Conservation (phyloP, 2,797 vertebrate species). For the Esox masquinongy region DNA sequence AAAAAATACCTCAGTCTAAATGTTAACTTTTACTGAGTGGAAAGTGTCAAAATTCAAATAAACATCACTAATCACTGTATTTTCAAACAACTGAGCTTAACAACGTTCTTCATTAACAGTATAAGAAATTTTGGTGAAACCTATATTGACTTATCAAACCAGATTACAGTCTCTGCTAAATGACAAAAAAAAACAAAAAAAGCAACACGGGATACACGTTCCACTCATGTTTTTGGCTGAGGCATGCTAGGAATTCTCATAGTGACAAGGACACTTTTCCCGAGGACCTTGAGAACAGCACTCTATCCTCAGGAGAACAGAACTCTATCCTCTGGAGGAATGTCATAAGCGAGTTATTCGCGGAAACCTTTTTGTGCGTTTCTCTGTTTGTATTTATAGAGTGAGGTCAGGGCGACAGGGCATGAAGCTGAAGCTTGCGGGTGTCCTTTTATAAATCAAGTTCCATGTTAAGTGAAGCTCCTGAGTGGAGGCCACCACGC, state of each 20-base stretch:
- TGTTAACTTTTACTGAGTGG: too few relatives aligned
- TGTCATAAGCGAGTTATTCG: constrained; percentile 47
- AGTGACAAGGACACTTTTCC: constrained; percentile 20
- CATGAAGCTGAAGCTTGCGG: constrained; percentile 33
- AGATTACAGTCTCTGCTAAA: too few relatives aligned
- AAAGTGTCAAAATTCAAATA: too few relatives aligned
- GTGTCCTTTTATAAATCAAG: constrained; percentile 51
- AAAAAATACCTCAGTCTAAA: too few relatives aligned
- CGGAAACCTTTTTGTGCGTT: constrained; percentile 56
- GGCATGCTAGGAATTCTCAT: not conserved
- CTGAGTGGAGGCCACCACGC: not conserved
- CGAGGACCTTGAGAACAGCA: constrained; percentile 25
- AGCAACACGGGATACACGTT: constrained; percentile 17
- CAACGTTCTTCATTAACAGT: too few relatives aligned
- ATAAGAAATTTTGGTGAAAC: too few relatives aligned
- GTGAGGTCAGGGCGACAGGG: constrained; percentile 48
- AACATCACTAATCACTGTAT: too few relatives aligned
- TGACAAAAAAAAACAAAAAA: too few relatives aligned
- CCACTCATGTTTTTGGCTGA: constrained; percentile 43
- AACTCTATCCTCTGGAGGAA: constrained; percentile 43
- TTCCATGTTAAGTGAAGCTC: constrained; percentile 65
- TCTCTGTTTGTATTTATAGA: constrained; percentile 63
- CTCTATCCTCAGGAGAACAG: too few relatives aligned
- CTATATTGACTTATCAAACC: too few relatives aligned
- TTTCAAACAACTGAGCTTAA: too few relatives aligned